Percentiles rank a stretch among this genome's conserved stretches.
Conservation (phyloP, 2,888 invertebrate genomes). For the Hydrotaea cyrtoneurina region DNA sequence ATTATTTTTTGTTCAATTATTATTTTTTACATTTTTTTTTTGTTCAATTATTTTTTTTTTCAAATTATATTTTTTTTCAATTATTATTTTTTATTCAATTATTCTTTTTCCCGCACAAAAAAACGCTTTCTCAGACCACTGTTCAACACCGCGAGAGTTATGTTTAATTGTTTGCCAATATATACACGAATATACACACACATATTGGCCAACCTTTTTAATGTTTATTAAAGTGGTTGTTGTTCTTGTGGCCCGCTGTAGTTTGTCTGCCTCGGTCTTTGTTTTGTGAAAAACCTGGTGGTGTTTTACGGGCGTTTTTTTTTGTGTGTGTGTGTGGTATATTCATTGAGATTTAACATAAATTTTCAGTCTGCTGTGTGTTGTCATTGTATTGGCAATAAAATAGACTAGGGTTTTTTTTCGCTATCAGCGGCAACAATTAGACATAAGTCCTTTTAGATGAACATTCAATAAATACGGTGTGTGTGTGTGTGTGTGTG, state of each 20-base stretch:
- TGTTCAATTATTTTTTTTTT: no score
- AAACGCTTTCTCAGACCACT: no score
- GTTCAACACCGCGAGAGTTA: not conserved
- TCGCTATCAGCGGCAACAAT: not conserved
- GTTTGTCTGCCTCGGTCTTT: not conserved
- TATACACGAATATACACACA: not conserved
- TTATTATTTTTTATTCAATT: no score
- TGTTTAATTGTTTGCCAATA: conserved; percentile 30
- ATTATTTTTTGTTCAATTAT: no score
- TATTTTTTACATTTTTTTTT: no score
- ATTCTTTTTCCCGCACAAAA: no score
- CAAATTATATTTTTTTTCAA: no score
- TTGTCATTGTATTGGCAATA: not conserved
- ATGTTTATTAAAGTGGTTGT: conserved; percentile 58
- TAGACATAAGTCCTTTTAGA: not conserved
- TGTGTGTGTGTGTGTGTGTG: not conserved
- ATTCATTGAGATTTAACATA: not conserved
- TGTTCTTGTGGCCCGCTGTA: conserved; percentile 14
- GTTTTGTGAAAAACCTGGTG: no score
- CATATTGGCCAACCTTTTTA: conserved; percentile 62
- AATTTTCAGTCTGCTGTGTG: not conserved
- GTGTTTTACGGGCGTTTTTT: no score
- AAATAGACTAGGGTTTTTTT: conserved; percentile 6
- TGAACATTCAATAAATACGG: not conserved
- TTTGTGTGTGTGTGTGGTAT: not conserved